Base-by-base conservation (phyloP, 2,888 invertebrate species). In the Timema podura region DNA sequence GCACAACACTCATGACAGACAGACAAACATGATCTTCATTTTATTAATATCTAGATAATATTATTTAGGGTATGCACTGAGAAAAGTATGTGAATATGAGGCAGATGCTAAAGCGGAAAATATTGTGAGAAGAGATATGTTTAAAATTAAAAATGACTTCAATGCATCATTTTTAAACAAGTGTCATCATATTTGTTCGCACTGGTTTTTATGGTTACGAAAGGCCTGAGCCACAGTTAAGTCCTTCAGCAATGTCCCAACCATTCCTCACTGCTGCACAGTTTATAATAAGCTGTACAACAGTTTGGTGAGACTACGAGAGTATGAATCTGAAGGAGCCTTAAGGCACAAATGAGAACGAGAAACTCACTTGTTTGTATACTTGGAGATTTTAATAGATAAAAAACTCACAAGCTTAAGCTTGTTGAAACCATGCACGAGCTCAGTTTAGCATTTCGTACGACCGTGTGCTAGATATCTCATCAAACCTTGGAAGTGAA, bases 401-500 rank as follows among this genome's bases (percentile, higher is more conserved):
- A 54, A 54, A 54, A 7, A 54, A 54, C 54, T 54, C 10, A 16
- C 7, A 54, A 54, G 54, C 54, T 5, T 9, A 16, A 54, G 8
- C 54, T 54, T 1, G 5, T 54, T 54, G n/a, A 54, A 13, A 13
- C 5, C 10, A 2, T 54, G n/a, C 54, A 54, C 8, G 54, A 3
- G 54, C 1, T 54, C 5, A 2, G 7, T 7, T 54, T 6, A 54
- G 6, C n/a, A 54, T 54, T 15, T 54, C 54, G 8, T 54, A 54
- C 54, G 11, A 54, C 10, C 54, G 54, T 13, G 54, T 54, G 6
- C 54, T 54, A 5, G 11, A 54, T 16, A 54, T 54, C n/a, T 54
- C n/a, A 54, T 54, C 54, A 13, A 16, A 54, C n/a, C 54, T 9
- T 54, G 54, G 54, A 54, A 54, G 16, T 54, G 54, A 54, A 54